phyloP scores from a whole-genome alignment of 2,888 invertebrate species.

The Phyllotreta striolata region DNA sequence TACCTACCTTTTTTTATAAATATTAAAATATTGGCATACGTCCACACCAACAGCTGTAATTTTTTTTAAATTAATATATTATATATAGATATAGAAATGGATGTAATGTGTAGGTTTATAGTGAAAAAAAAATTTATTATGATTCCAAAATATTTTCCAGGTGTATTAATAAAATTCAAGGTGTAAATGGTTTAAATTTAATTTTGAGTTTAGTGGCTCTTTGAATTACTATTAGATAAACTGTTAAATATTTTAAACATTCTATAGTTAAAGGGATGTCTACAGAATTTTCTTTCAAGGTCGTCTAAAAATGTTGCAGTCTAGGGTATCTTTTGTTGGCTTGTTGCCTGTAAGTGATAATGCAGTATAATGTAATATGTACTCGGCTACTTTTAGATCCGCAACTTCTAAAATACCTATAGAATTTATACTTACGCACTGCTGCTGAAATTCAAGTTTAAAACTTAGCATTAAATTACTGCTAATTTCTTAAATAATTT shows the following conservation, averaged over 20 bases:
- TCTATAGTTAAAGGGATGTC: too few species aligned
- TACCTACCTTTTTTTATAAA: slow-evolving; percentile 35
- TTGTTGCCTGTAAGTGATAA: slow-evolving; percentile 58
- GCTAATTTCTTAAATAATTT: not conserved
- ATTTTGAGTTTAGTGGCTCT: not conserved
- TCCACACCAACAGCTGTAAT: slow-evolving; percentile 53
- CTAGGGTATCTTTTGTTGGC: slow-evolving; percentile 58
- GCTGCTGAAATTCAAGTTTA: slow-evolving; percentile 3
- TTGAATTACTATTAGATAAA: not conserved
- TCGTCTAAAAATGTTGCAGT: slow-evolving; percentile 58
- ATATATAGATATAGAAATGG: slow-evolving; percentile 40
- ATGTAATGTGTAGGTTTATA: slow-evolving; percentile 42
- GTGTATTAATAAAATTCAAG: slow-evolving; percentile 22
- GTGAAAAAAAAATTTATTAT: slow-evolving; percentile 40
- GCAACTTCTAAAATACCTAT: slow-evolving; percentile 47
- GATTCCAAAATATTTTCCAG: slow-evolving; percentile 33
- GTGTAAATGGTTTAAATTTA: slow-evolving; percentile 22
- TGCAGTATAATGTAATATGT: slow-evolving; percentile 51
- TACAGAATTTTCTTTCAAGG: slow-evolving; percentile 33
- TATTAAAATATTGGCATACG: slow-evolving; percentile 46
- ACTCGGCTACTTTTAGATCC: slow-evolving; percentile 56
- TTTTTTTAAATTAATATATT: slow-evolving; percentile 44
- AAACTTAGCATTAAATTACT: not conserved
- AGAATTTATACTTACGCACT: slow-evolving; percentile 43
- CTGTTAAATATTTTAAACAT: not conserved